phyloP scores from a whole-genome alignment of 1,140 invertebrate genomes.

The Coelopa frigida region DNA sequence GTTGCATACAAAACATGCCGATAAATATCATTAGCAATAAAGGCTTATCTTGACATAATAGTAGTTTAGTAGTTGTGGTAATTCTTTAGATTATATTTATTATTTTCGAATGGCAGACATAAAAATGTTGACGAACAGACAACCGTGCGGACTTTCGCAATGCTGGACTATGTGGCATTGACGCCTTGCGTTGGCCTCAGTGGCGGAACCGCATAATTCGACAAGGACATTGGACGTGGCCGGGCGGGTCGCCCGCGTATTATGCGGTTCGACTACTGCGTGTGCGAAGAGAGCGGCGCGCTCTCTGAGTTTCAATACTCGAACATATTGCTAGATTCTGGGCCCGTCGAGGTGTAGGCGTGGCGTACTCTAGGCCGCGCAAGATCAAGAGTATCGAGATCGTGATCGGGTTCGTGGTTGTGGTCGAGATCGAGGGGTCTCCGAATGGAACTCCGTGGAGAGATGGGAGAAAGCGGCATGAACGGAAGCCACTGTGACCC shows the following conservation, averaged over 20 bases:
- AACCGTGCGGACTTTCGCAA: constrained; percentile 33
- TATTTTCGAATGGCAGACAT: constrained; percentile 42
- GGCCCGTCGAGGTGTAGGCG: neutral
- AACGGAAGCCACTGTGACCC: no score
- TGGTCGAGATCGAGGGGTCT: neutral
- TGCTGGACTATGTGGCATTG: neutral
- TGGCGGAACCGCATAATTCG: constrained; percentile 9
- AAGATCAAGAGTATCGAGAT: neutral
- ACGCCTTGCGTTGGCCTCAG: neutral
- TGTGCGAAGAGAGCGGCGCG: no score
- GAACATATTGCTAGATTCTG: constrained; percentile 12
- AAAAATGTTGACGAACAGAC: constrained; percentile 46
- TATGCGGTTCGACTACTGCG: constrained; percentile 10
- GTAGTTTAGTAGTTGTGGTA: constrained; percentile 3
- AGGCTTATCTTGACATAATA: neutral
- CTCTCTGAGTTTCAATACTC: no score
- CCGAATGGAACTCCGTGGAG: neutral
- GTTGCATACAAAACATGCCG: no score
- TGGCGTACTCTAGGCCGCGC: neutral
- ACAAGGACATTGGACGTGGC: neutral
- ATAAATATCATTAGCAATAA: no score
- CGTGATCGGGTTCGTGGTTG: neutral
- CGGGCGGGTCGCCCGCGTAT: neutral
- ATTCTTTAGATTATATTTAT: constrained; percentile 22
- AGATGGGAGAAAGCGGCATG: neutral